Base-by-base conservation (phyloP, 2,888 invertebrate genomes). In the Chalcis sispes region DNA sequence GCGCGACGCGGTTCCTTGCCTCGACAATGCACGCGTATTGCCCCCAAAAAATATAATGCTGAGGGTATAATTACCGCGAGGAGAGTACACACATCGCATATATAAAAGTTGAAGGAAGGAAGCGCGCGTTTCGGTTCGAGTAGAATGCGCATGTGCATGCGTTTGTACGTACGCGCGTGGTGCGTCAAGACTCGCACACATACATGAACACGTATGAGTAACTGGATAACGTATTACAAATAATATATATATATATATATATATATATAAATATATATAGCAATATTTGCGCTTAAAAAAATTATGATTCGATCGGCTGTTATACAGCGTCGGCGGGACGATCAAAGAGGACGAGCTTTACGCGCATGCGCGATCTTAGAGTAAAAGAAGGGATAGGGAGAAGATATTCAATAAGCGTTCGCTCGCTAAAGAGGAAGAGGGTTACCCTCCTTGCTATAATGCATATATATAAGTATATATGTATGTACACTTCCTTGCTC, bases 11-110 rank as follows among this genome's bases (percentile, higher is more conserved):
- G 27, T 48, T n/a, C n/a, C 23, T 23, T 23, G 50, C 50, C 7
- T n/a, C 8, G 8, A 46, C 46, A 13, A 42, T 7, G 1, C 13
- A 40, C 46, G 25, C 27, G 2, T 50, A 23, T 50, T 29, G 48
- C 40, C 42, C 54, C 67, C 29, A 10, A 56, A 65, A 54, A 79
- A 79, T 80, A 79, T 77, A 79, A 78, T 76, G 75, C 79, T 73
- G 79, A 77, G 71, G 75, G 77, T 81, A 79, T 80, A 83, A 83
- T 83, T 81, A 81, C 78, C 78, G 77, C 77, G 13, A 8, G 50
- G 50, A 76, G 79, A 73, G 72, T 62, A 65, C 42, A 20, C 5
- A 20, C 18, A n/a, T n/a, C n/a, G 46, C 4, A 10, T 13, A 23
- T 20, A 50, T 18, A 20, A 1, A 20, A 54, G 27, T 15, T 3